phyloP scores from a whole-genome alignment of 2,888 invertebrate genomes.

The Auanema freiburgensis region DNA sequence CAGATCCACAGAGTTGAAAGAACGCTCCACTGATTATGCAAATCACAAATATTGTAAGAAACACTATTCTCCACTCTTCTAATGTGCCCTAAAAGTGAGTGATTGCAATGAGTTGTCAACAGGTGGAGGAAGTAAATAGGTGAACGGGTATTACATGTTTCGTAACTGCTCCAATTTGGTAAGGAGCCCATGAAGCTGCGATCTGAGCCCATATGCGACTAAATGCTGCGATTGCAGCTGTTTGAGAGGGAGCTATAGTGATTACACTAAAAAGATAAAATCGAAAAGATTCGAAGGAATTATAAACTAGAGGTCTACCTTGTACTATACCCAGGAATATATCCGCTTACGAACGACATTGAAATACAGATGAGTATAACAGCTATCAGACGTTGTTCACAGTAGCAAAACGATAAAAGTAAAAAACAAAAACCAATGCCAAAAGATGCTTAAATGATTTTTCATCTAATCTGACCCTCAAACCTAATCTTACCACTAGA shows the following conservation, averaged over 20 bases:
- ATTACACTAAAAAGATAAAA: constrained; percentile 55
- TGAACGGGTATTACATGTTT: too few species aligned
- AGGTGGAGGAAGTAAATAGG: too few species aligned
- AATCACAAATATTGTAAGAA: constrained; percentile 47
- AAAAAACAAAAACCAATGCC: constrained; percentile 56
- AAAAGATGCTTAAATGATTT: constrained; percentile 50
- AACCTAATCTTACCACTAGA: constrained; percentile 44
- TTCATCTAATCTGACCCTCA: too few species aligned
- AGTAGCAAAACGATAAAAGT: constrained; percentile 57
- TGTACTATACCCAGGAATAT: constrained; percentile 63
- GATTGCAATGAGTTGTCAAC: too few species aligned
- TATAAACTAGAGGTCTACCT: constrained; percentile 26
- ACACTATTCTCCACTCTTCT: constrained; percentile 58
- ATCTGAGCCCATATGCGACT: constrained; percentile 59
- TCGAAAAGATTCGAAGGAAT: too few species aligned
- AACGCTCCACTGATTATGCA: constrained; percentile 55
- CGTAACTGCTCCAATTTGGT: constrained; percentile 55
- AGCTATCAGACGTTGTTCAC: constrained; percentile 43
- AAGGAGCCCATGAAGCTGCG: constrained; percentile 58
- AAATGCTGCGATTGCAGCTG: constrained; percentile 61
- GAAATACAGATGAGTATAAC: constrained; percentile 53
- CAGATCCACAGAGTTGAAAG: constrained; percentile 60
- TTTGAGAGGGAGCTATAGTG: constrained; percentile 60
- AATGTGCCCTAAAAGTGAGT: constrained; percentile 38
- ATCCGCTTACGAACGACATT: constrained; percentile 60